Conservation (phyloP, 2,113 vertebrate species). For the Paedocypris sp. region DNA sequence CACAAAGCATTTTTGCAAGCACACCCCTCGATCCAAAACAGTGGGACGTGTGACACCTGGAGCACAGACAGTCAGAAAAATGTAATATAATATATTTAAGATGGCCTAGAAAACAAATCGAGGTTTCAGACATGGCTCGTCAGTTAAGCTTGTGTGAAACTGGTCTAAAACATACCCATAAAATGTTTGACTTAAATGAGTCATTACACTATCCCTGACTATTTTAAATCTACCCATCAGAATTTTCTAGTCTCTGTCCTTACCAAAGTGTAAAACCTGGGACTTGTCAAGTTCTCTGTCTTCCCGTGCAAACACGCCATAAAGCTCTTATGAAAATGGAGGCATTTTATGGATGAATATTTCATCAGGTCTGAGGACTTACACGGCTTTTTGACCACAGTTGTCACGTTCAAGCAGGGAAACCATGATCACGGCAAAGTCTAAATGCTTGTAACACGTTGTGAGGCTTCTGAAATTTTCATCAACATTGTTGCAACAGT, state of each 20-base stretch:
- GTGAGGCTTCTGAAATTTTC: slow-evolving; percentile 39
- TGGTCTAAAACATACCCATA: too few relatives aligned
- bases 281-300: slow-evolving; percentile 20
- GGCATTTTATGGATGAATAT: slow-evolving; percentile 43
- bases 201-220: slow-evolving; percentile 51
- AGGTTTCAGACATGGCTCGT: too few relatives aligned
- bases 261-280: slow-evolving; percentile 11
- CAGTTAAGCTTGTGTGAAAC: too few relatives aligned
- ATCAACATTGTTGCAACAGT: slow-evolving; percentile 18
- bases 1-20: background rate
- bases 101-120: too few relatives aligned
- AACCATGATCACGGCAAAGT: background rate
- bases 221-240: slow-evolving; percentile 47
- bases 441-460: slow-evolving; percentile 22
- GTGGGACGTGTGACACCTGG: background rate
- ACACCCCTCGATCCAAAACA: slow-evolving; percentile 1
- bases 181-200: too few relatives aligned
- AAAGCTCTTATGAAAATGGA: slow-evolving; percentile 37
- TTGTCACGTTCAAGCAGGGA: slow-evolving; percentile 25
- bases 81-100: too few relatives aligned
- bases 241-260: slow-evolving; percentile 6
- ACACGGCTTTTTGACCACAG: slow-evolving; percentile 40
- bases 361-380: slow-evolving; percentile 41
- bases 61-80: background rate
- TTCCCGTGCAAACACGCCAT: slow-evolving; percentile 32